Conservation (phyloP, 2,113 vertebrate species). For the Leptocoma aspasia region DNA sequence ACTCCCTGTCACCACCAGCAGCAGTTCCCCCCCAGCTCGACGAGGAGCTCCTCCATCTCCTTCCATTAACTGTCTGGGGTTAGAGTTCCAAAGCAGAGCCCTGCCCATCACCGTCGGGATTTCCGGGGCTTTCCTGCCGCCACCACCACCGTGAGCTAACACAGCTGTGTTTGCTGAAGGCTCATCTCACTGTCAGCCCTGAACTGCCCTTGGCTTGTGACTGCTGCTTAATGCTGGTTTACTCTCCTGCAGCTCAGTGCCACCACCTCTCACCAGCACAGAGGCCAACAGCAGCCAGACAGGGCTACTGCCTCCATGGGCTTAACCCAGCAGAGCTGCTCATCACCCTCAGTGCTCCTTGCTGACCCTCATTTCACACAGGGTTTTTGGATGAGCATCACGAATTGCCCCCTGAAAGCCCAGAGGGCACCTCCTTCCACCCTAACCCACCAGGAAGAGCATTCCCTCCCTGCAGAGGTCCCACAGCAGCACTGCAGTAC, state of each 20-base stretch:
- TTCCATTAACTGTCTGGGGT: neutral
- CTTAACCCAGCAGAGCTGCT: neutral
- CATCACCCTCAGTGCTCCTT: neutral
- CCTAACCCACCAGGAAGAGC: neutral
- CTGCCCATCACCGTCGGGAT: rapidly evolving
- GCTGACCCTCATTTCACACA: neutral
- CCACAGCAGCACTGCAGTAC: neutral
- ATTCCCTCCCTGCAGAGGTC: neutral
- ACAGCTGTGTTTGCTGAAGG: neutral
- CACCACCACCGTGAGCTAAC: neutral
- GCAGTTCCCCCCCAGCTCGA: rapidly evolving
- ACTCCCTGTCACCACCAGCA: neutral
- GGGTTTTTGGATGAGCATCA: neutral
- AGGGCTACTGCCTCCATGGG: neutral
- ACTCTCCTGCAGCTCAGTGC: neutral
- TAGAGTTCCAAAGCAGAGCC: neutral
- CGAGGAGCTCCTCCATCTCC: neutral
- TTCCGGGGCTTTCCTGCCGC: neutral
- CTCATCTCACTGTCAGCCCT: neutral
- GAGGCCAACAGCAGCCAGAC: neutral
- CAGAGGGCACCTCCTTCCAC: neutral
- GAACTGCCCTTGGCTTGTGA: neutral
- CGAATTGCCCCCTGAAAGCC: neutral
- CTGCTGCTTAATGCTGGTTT: neutral
- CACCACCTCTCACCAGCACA: neutral